phyloP scores from a whole-genome alignment of 2,113 vertebrate species.

The Phylloscopus trochilus region DNA sequence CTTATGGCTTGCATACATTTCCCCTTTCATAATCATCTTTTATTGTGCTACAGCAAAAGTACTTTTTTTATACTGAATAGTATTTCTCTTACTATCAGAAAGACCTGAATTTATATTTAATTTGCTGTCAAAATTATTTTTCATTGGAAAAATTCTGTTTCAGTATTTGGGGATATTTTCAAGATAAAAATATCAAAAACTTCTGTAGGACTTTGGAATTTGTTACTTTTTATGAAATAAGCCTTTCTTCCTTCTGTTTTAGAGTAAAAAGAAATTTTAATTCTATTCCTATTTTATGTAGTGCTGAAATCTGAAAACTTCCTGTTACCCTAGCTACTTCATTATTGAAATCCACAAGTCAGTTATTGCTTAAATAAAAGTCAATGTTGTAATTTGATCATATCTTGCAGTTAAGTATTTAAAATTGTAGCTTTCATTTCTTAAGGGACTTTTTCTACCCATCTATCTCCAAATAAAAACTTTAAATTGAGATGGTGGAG shows the following conservation, averaged over 20 bases:
- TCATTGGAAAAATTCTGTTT: not conserved
- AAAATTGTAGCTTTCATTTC: not conserved
- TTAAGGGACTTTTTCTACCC: not conserved
- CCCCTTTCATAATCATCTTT: constrained; percentile 43
- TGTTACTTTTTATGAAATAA: not conserved
- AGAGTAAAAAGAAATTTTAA: not conserved
- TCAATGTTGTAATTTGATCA: not conserved
- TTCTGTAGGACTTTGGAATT: not conserved
- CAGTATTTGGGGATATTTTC: not conserved
- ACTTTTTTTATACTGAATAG: not conserved
- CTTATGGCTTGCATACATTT: constrained; percentile 13
- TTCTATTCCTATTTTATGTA: not conserved
- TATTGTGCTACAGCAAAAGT: not conserved
- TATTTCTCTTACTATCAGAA: not conserved
- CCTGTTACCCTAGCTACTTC: not conserved
- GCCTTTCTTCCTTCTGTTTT: not conserved
- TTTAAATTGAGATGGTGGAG: not conserved
- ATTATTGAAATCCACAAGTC: not conserved
- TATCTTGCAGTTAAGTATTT: not conserved
- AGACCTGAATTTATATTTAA: not conserved
- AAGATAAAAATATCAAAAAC: not conserved
- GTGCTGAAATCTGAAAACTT: not conserved
- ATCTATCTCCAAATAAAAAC: not conserved
- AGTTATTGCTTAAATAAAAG: not conserved
- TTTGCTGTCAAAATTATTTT: not conserved